phyloP scores from a whole-genome alignment of 2,797 vertebrate genomes.

The Poecilia gillii region DNA sequence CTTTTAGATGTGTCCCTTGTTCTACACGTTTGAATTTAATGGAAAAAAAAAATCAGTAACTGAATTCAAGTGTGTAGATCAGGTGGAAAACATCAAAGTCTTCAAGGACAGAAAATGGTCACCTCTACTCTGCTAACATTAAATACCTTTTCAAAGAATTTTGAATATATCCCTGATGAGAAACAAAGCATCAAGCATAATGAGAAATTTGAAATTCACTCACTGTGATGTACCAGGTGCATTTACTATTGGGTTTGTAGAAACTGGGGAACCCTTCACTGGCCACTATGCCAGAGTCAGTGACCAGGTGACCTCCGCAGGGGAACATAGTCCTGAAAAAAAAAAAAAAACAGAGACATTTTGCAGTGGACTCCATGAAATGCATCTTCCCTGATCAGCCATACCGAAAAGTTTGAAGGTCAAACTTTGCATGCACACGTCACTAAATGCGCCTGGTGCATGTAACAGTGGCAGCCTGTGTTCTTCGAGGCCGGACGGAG shows the following conservation, averaged over 20 bases:
- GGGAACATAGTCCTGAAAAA: constrained; percentile 84
- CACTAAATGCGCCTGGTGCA: constrained; percentile 9
- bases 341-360: neutral
- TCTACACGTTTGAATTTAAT: neutral
- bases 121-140: neutral
- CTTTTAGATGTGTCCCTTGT: neutral
- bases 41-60: neutral
- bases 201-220: constrained; percentile 52
- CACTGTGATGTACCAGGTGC: constrained; percentile 92
- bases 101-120: neutral
- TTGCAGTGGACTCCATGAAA: neutral
- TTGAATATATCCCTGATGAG: neutral
- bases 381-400: neutral
- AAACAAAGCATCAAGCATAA: neutral
- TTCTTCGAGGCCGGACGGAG: constrained; percentile 52
- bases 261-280: constrained; percentile 89
- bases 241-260: constrained; percentile 88
- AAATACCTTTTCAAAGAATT: neutral
- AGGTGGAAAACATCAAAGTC: neutral
- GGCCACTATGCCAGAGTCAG: constrained; percentile 88
- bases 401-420: constrained; percentile 30
- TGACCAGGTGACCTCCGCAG: constrained; percentile 87
- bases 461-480: constrained; percentile 66
- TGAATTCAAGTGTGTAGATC: neutral
- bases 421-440: neutral